Evolutionary conservation across 2,797 vertebrate species (phyloP), one percentile per base, ranked within the genome.

Genomic region (Mus minutoides): DNA sequence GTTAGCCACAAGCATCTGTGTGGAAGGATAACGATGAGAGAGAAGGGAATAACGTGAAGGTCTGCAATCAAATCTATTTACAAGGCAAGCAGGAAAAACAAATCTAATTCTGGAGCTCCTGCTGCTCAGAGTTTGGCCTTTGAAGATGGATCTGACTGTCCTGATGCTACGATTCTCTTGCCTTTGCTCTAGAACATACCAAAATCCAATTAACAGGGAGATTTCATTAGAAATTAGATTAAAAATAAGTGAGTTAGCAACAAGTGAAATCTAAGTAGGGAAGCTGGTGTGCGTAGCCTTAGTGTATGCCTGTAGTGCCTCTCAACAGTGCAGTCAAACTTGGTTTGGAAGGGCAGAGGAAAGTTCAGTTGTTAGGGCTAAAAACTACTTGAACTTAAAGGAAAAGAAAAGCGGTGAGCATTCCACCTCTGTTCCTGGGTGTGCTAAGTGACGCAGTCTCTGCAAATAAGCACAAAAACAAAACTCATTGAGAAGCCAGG

Each of bases 51-150:
- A 95, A 95, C 80, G 77, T 86, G 82, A 87, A 83, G 43, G 49
- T 87, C 46, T 79, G 69, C 75, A 75, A 40, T 95, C 88, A 97
- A 98, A 96, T 87, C 82, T 92, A 89, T 85, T 96, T 97, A 85
- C 19, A 96, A 80, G 92, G 34, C 75, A 92, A 80, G 77, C 91
- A 93, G 62, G 31, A 46, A 60, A 80, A 89, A 95, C 69, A 64
- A 87, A 75, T 85, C 69, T 78, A 97, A 97, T 95, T 96, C 69
- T 92, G 56, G n/a, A 91, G 67, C 91, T 92, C 77, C 89, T 49
- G 84, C 37, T 88, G 37, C 77, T 92, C 4, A 94, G 79, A 90
- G 24, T 71, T 78, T 85, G 64, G 75, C 49, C 78, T 94, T 83
- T 94, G 62, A 58, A 89, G 94, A 86, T 24, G 19, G 83, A 93